phyloP scores from a whole-genome alignment of 2,888 invertebrate species.

The Alcis repandata region DNA sequence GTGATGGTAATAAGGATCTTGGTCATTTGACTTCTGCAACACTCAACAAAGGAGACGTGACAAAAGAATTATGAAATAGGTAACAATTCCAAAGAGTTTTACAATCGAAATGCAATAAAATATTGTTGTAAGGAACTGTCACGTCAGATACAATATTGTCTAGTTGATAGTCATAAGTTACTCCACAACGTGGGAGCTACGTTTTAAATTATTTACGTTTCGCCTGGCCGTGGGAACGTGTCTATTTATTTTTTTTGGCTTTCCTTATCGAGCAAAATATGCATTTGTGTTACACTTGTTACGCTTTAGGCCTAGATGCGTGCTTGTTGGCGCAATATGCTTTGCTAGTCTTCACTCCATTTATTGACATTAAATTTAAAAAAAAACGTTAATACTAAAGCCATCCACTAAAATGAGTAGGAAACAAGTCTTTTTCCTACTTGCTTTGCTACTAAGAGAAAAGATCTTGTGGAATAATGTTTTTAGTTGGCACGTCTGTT shows the following conservation, averaged over 20 bases:
- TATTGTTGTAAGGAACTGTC: slow-evolving; percentile 2
- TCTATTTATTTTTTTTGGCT: slow-evolving; percentile 57
- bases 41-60: background rate
- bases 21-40: background rate
- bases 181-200: slow-evolving; percentile 51
- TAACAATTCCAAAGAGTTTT: background rate
- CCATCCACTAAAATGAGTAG: too few relatives aligned
- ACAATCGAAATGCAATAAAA: background rate
- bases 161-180: slow-evolving; percentile 33
- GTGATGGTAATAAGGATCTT: background rate
- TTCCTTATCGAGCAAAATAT: slow-evolving; percentile 52
- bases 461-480: too few relatives aligned
- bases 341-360: background rate
- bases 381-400: too few relatives aligned
- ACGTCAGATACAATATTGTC: slow-evolving; percentile 2
- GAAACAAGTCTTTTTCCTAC: too few relatives aligned
- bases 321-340: background rate
- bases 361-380: too few relatives aligned
- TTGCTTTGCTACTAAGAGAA: too few relatives aligned
- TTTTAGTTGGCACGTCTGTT: too few relatives aligned
- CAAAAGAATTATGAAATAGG: background rate
- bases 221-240: slow-evolving; percentile 59
- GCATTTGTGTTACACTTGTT: background rate
- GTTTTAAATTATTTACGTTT: slow-evolving; percentile 55
- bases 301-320: background rate